A percentile compares a stretch with the other conserved stretches of the same genome.
Evolutionary conservation across 2,113 vertebrate genomes (phyloP).

Genomic region (Galemys pyrenaicus): DNA sequence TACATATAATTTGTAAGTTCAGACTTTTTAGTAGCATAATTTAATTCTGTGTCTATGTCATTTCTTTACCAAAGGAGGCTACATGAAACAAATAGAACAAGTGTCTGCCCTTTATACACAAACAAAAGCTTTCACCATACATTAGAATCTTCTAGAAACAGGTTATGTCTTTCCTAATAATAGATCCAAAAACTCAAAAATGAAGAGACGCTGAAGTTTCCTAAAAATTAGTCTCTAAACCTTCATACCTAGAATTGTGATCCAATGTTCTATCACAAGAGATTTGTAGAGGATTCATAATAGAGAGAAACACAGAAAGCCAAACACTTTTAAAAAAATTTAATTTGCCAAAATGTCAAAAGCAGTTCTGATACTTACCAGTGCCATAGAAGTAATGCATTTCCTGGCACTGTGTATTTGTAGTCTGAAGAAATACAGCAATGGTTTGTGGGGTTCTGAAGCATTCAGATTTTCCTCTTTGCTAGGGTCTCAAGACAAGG

Average conservation of each 20-base stretch:
- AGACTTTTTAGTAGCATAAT: not conserved
- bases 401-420: not conserved
- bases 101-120: not conserved
- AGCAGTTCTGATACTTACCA: not conserved
- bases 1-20: not conserved
- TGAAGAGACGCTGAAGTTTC: not conserved
- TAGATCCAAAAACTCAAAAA: not conserved
- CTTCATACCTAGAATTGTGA: not conserved
- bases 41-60: not conserved
- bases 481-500: not conserved
- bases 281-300: slow-evolving; percentile 16
- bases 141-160: not conserved
- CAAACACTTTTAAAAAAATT: slow-evolving; percentile 26
- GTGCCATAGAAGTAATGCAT: not conserved
- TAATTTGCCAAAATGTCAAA: slow-evolving; percentile 49
- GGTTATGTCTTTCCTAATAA: not conserved
- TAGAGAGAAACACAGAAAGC: slow-evolving; percentile 20
- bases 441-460: not conserved
- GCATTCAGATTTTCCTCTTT: not conserved
- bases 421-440: not conserved
- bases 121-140: not conserved
- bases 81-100: not conserved
- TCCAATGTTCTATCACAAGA: slow-evolving; percentile 6
- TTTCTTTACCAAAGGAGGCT: not conserved
- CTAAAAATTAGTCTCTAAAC: not conserved